Evolutionary conservation across 2,888 invertebrate species (phyloP).

Genomic region (Scelioninae gen. 1): DNA sequence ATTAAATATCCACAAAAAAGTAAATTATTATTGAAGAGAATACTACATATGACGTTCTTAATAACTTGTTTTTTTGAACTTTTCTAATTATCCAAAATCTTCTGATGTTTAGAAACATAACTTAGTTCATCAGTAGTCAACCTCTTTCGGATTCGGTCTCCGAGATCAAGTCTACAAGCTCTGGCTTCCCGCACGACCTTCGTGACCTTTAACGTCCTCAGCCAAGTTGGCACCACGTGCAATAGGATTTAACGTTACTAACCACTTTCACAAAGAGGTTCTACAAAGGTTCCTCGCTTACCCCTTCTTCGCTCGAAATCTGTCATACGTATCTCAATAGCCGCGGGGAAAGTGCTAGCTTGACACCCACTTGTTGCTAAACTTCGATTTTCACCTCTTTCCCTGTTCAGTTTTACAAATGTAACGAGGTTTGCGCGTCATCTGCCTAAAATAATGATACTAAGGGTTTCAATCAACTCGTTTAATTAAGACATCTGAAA

Average conservation of each 20-base stretch:
- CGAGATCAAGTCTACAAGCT: slow-evolving; percentile 42
- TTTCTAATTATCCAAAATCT: too few relatives aligned
- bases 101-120: too few relatives aligned
- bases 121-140: slow-evolving; percentile 54
- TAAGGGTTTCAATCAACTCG: not conserved
- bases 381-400: slow-evolving; percentile 75
- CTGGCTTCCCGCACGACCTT: slow-evolving; percentile 44
- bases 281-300: slow-evolving; percentile 78
- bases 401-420: slow-evolving; percentile 37
- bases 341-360: slow-evolving; percentile 69
- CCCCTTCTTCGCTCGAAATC: slow-evolving; percentile 56
- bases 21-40: too few relatives aligned
- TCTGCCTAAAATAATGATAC: not conserved
- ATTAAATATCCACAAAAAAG: too few relatives aligned
- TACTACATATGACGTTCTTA: too few relatives aligned
- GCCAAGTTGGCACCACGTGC: slow-evolving; percentile 56
- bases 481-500: too few relatives aligned
- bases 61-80: too few relatives aligned
- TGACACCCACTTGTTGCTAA: slow-evolving; percentile 81
- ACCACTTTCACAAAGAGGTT: slow-evolving; percentile 75
- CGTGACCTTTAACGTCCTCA: slow-evolving; percentile 49
- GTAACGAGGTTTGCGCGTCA: not conserved
- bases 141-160: slow-evolving; percentile 30
- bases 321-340: slow-evolving; percentile 67
- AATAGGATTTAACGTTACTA: slow-evolving; percentile 72